Base-by-base conservation (phyloP, 2,888 invertebrate species). In the Perizoma affinitatum region DNA sequence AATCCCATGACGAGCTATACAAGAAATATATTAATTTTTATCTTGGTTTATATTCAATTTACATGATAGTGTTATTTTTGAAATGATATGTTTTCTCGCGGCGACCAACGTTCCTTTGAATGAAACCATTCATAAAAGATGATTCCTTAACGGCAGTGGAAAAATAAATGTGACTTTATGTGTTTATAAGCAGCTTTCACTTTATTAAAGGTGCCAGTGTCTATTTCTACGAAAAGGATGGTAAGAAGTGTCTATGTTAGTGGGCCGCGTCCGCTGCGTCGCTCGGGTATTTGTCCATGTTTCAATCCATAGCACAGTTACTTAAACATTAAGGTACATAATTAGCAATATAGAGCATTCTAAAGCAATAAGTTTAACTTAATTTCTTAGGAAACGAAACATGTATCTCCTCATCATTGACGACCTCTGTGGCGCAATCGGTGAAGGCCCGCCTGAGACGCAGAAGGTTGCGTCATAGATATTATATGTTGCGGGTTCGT, bases 191-290 rank as follows among this genome's bases (percentile, higher is more conserved):
- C 85, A 80, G 90, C 90, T 91, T 91, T 91, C 91, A 90, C 90
- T 90, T 88, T 85, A 85, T 87, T 87, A 82, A 80, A 85, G 86
- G 81, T 85, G 84, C 80, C 84, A 83, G 79, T 82, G 82, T 88
- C 79, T 89, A 85, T 88, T 88, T 92, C 91, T 86, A 82, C 86
- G 91, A 90, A 91, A 89, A 90, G 87, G 88, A 87, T 84, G 83
- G 88, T 83, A 90, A 91, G 89, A 90, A 92, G 75, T 84, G 86
- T 86, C 83, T 87, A 84, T 90, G 91, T 90, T 80, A 92, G 91
- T 92, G 86, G 87, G 90, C 76, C 91, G 88, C 83, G 88, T 87
- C 89, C 88, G 90, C 80, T 79, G 84, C 72, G 71, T 71, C 73
- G 83, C 80, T 76, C 78, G 78, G 78, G 75, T 74, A 88, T 90